Base-by-base conservation (phyloP, 2,113 vertebrate species). In the Gnathonemus longibarbis region DNA sequence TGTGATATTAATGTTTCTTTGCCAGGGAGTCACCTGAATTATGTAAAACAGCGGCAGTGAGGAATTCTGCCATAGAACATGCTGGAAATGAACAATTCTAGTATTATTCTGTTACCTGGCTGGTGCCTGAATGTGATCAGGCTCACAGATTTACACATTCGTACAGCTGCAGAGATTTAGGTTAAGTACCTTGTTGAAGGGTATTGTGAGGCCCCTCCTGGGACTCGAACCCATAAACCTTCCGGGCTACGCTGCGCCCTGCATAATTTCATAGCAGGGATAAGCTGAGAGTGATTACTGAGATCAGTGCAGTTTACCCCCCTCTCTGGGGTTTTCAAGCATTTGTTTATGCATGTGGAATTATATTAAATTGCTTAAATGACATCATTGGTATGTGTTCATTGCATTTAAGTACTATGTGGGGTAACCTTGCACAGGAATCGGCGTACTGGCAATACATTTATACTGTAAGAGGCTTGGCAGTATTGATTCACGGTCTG, bases 231-330 rank as follows among this genome's bases (percentile, higher is more conserved):
- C 31, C 35, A 80, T 80, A 80, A 80, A 35, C 74, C 74, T 80
- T 35, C 74, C 19, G 74, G 74, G 74, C 74, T 80, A 77, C 5
- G 13, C 5, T 31, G 31, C 31, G 13, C 74, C 31, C 74, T 80
- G 74, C 17, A 80, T 80, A 80, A 80, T 80, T 80, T 80, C 74
- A 80, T 80, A 80, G 35, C 74, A 39, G 31, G 74, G 74, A 80
- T 80, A 42, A 39, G 74, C 35, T 2, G 35, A 35, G 74, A 80
- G 5, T 80, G 74, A 80, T 80, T 80, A 42, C 11, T 19, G 74
- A 35, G 35, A 80, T 80, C 74, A 39, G 35, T 80, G 35, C 35
- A 42, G 74, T 80, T 35, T 80, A 80, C 31, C 74, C 31, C 5
- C 11, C 13, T 80, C 74, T 42, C 74, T 42, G 74, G 74, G 35